Conservation (phyloP, 1,140 invertebrate genomes). For the Macrocentrus cingulum region DNA sequence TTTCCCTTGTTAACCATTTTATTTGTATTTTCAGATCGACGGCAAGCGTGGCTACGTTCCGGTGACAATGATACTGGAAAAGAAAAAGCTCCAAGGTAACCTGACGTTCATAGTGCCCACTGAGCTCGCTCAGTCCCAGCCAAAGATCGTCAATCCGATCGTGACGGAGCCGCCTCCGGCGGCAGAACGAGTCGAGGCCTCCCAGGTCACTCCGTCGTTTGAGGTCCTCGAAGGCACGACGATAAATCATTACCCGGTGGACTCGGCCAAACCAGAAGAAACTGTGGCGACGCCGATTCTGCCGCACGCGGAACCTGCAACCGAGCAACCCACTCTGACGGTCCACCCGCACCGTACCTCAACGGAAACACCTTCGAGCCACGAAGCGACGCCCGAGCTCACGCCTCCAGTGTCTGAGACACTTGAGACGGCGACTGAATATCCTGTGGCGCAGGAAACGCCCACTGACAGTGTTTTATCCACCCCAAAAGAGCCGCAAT, state of each 20-base stretch:
- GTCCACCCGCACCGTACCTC: slow-evolving; percentile 32
- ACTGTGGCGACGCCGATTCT: slow-evolving; percentile 27
- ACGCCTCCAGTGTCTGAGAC: not conserved
- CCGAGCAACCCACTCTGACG: slow-evolving; percentile 35
- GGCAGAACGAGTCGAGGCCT: no score
- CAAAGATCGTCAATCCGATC: no score
- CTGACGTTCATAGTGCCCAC: slow-evolving; percentile 56
- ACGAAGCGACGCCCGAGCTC: not conserved
- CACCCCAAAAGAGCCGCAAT: no score
- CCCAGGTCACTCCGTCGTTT: slow-evolving; percentile 42
- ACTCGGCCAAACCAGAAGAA: slow-evolving; percentile 20
- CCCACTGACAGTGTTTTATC: no score
- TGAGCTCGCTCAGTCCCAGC: no score
- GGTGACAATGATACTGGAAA: slow-evolving; percentile 62
- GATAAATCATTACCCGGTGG: slow-evolving; percentile 39
- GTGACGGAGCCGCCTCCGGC: not conserved
- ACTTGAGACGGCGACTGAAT: not conserved
- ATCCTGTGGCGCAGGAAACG: no score
- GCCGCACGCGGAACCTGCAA: slow-evolving; percentile 6
- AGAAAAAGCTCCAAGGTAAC: slow-evolving; percentile 53
- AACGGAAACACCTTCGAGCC: slow-evolving; percentile 23
- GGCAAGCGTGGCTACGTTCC: slow-evolving; percentile 72
- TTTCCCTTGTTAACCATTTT: slow-evolving; percentile 14
- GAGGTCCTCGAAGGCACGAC: slow-evolving; percentile 59
- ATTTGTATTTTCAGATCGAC: slow-evolving; percentile 57